Evolutionary conservation across 35 echinoderm and acorn worm species (phyloP), one percentile per base, ranked within the genome.

Genomic region (Hemicentrotus pulcherrimus): DNA sequence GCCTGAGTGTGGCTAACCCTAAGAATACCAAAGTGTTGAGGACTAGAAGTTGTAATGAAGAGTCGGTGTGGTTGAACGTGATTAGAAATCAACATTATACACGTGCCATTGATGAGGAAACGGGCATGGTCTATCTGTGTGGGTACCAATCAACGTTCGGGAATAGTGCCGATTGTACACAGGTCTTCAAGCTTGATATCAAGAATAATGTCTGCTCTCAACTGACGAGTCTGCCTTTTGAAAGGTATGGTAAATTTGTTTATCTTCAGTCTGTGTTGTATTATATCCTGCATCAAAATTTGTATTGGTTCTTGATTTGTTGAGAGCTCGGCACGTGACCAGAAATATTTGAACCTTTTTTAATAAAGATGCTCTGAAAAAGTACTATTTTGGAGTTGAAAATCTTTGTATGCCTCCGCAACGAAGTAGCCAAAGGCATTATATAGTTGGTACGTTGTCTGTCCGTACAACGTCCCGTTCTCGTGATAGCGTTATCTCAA

Each of bases 121-220:
- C 5, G 13, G 91, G 91, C 6, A 46, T 93, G 18, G 91, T 93
- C 30, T 93, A 55, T 58, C 47, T 93, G 11, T 93, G 91, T 58
- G 91, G 91, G 30, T 58, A 46, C 46, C 4, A 47, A 31, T 19
- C 58, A 28, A 3, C 19, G 91, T 18, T n/a, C n/a, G 91, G 48
- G 91, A 93, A 30, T 3, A 46, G 47, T 1, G 48, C 48, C 16
- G 16, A 47, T 6, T 31, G 18, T 31, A 93, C 50, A 58, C 91
- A 46, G 46, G 91, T 93, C 48, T 93, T 93, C 47, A 93, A 58
- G 48, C 91, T 93, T 10, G 47, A 93, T 33, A 47, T 93, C 11
- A 24, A 93, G 47, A 58, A 93, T 11, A 58, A 93, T 58, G 30
- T 46, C 32, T 48, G 45, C 48, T 31, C 48, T 46, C 46, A 93